Conservation (phyloP, 2,888 invertebrate genomes). For the Myathropa florea region DNA sequence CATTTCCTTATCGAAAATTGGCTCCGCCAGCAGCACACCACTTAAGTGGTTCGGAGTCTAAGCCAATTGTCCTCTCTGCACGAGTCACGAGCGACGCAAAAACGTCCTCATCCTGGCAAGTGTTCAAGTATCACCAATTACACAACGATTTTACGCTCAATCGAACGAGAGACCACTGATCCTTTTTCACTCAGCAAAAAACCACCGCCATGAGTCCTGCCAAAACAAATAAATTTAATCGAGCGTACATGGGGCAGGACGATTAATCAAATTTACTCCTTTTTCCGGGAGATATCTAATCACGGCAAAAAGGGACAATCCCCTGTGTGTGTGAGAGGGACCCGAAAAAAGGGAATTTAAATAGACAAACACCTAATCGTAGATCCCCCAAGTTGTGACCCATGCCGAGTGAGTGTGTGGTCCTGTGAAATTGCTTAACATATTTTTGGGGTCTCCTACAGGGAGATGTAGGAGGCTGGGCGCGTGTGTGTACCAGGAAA, state of each 20-base stretch:
- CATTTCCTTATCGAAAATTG: conserved; percentile 35
- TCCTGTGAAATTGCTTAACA: too few species aligned
- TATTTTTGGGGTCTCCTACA: neutral
- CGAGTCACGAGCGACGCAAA: neutral
- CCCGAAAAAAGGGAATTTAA: neutral
- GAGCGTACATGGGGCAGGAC: conserved; percentile 31
- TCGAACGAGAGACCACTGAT: conserved; percentile 23
- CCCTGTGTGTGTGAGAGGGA: too few species aligned
- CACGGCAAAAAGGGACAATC: neutral
- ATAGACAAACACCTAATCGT: conserved; percentile 13
- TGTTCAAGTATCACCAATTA: conserved; percentile 55
- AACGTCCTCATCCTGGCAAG: conserved; percentile 29
- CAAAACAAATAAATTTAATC: conserved; percentile 59
- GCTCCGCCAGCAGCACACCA: neutral
- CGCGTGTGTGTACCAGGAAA: neutral
- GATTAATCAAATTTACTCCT: conserved; percentile 57
- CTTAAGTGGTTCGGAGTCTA: neutral
- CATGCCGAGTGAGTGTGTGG: conserved; percentile 1
- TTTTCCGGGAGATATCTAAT: conserved; percentile 25
- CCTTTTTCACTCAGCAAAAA: conserved; percentile 7
- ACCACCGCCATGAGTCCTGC: conserved; percentile 14
- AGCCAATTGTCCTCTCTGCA: neutral
- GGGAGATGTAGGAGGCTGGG: neutral
- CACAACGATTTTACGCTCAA: conserved; percentile 59
- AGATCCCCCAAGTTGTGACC: conserved; percentile 47